Percentiles rank a stretch among this genome's conserved stretches.
Evolutionary conservation across 2,113 vertebrate species (phyloP).

Genomic region (Mastomys natalensis): DNA sequence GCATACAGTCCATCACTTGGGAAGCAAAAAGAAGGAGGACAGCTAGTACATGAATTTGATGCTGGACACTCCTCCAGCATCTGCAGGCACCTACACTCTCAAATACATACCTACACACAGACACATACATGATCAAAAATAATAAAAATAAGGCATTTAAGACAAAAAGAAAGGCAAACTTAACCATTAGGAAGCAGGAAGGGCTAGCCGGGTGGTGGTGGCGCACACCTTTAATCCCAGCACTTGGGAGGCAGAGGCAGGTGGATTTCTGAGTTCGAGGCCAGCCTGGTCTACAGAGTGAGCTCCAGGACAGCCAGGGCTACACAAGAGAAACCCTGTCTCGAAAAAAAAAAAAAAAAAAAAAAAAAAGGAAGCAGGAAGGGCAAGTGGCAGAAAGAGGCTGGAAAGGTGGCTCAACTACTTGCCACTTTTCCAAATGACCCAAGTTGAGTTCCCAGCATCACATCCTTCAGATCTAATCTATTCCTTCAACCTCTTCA

Average conservation of each 20-base stretch:
- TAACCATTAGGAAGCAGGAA: not conserved
- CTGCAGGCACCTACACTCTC: not conserved
- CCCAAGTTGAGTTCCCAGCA: not conserved
- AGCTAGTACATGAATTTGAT: not conserved
- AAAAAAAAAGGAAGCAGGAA: not conserved
- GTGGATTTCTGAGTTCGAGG: no score
- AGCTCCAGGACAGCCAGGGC: no score
- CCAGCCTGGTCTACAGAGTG: no score
- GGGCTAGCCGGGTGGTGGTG: no score
- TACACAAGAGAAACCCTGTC: no score
- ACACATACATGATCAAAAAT: not conserved
- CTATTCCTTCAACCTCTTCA: not conserved
- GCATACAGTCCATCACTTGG: not conserved
- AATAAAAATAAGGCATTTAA: not conserved
- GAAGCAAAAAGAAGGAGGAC: not conserved
- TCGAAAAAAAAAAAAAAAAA: no score
- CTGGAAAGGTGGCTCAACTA: not conserved
- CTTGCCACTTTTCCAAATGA: not conserved
- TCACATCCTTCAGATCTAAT: not conserved
- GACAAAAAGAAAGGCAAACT: not conserved
- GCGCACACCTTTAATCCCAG: no score
- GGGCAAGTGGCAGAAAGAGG: not conserved
- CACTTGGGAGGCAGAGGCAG: no score
- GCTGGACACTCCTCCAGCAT: not conserved
- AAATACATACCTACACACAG: not conserved